phyloP scores from a whole-genome alignment of 1,140 invertebrate genomes.

The Rhagoletis zephyria region DNA sequence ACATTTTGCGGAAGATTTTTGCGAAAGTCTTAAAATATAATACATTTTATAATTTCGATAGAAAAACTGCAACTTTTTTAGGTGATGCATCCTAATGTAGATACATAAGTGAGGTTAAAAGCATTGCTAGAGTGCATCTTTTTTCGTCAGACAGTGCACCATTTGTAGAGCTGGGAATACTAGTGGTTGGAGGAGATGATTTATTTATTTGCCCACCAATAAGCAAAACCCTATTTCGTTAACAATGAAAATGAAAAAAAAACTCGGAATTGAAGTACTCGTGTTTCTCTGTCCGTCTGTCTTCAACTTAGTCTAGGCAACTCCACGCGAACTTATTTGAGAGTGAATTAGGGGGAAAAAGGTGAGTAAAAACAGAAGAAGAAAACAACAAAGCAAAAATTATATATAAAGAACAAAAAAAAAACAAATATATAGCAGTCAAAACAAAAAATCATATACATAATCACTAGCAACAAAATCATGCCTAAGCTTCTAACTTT shows the following conservation, averaged over 20 bases:
- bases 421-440: not conserved
- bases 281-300: not conserved
- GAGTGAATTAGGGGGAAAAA: no score
- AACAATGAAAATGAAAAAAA: not conserved
- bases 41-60: no score
- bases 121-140: not conserved
- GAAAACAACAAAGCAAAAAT: not conserved
- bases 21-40: no score
- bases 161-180: not conserved
- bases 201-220: not conserved
- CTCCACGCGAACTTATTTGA: no score
- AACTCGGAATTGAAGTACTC: not conserved
- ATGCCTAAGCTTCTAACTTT: not conserved
- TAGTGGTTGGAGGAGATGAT: not conserved
- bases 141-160: not conserved
- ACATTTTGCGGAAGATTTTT: no score
- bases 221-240: not conserved
- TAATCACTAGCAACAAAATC: slow-evolving; percentile 19
- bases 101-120: not conserved
- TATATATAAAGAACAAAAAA: not conserved
- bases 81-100: not conserved
- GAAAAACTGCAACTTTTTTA: no score
- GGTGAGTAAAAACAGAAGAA: not conserved
- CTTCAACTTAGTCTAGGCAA: no score
- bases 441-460: not conserved